Base-by-base conservation (phyloP, 2,888 invertebrate species). In the Apodemia mormo region DNA sequence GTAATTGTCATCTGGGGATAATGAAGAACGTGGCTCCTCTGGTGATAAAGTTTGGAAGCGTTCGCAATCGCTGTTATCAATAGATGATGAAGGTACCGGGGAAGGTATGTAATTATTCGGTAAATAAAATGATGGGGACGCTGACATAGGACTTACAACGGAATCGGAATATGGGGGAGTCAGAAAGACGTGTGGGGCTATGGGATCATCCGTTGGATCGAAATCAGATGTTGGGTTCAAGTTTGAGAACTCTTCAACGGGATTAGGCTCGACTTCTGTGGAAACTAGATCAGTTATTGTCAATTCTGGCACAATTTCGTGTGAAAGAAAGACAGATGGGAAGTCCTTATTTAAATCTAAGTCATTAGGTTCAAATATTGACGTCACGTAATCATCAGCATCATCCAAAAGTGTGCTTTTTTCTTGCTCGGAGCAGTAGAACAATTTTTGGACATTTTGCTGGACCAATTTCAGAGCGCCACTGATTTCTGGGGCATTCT, bases 111-210 rank as follows among this genome's bases (percentile, higher is more conserved):
- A 84, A 0, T 87, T 87, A 0, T 79, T 80, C 0, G 82, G 76
- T 0, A 80, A 81, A 67, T 83, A 87, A 12, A 83, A 84, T 0
- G 81, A 83, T 0, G 81, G 81, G 0, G 86, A 81, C 1, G 88
- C 85, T 0, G 88, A 86, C 75, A 87, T 79, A 0, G 91, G 90
- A 58, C 89, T 89, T 0, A 83, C 79, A 0, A 86, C 79, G 0
- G 84, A 85, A 14, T 88, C 90, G 0, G 91, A 91, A 0, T 85
- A 78, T 0, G 90, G 92, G 0, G 90, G 92, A 0, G 92, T 89
- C 0, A 85, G 87, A 45, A 82, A 88, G 0, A 84, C 78, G 0
- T 70, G 73, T 6, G 71, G 68, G 2, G 70, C 72, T 8, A 71
- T 68, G 33, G 70, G 58, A 7, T 71, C 72, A 5, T 77, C 74